Base-by-base conservation (phyloP, 2,888 invertebrate species). In the Acronicta leporina region DNA sequence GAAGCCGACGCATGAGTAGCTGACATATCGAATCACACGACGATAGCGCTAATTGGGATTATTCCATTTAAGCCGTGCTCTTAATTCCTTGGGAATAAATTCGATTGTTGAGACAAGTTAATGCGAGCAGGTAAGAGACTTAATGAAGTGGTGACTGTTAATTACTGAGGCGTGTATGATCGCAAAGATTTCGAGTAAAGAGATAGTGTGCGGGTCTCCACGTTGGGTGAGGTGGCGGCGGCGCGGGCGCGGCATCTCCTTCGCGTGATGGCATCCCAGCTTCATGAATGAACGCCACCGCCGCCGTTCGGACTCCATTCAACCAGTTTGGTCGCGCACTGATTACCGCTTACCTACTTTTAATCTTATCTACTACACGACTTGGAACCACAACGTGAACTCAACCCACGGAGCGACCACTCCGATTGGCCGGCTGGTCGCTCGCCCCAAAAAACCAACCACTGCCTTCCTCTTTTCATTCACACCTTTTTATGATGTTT, bases 261-360 rank as follows among this genome's bases (percentile, higher is more conserved):
- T 88, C 80, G 89, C 92, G 93, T 91, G 94, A 91, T 87, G 93
- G 92, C 89, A 93, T 92, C 90, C 86, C 85, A 79, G 77, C 80
- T 83, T 85, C 87, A 88, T 94, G 94, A 94, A 94, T 92, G 92
- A 89, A 89, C 86, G 81, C n/a, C n/a, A n/a, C n/a, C n/a, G n/a
- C n/a, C n/a, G n/a, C 66, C 82, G 83, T 82, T 87, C 82, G 81
- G 75, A 75, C 85, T 85, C 90, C 91, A 92, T 94, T 92, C 90
- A 94, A 90, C 90, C 90, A 89, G 92, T 90, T 91, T 90, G 88
- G 94, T 92, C 92, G 87, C 91, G 93, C 92, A 89, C 92, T 93
- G 94, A 92, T 94, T 90, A 89, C 87, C 86, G 87, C 85, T 85
- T 86, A 84, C 84, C 86, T 87, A 89, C 89, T 87, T 89, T 87